phyloP scores from a whole-genome alignment of 2,113 vertebrate species.

The Pogona vitticeps region DNA sequence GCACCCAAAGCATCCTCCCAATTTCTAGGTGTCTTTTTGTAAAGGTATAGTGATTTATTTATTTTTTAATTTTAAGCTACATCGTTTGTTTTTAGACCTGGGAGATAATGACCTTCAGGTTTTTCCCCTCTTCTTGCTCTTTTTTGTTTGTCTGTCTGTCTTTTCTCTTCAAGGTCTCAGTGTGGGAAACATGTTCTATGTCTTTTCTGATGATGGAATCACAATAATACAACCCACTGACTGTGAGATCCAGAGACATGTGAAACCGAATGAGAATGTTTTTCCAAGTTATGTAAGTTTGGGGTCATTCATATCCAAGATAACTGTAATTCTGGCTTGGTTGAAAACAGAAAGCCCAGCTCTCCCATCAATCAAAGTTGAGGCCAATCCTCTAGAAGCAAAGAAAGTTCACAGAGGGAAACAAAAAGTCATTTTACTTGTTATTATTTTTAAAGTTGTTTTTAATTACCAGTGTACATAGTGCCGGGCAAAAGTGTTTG shows the following conservation, averaged over 20 bases:
- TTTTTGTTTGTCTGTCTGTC: constrained; percentile 45
- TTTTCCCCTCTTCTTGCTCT: constrained; percentile 11
- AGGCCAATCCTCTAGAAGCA: too few relatives aligned
- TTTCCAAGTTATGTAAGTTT: constrained; percentile 88
- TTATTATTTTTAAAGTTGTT: too few relatives aligned
- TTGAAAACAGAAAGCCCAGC: not conserved
- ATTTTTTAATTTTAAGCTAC: not conserved
- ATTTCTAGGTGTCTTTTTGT: constrained; percentile 11
- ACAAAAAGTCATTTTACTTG: too few relatives aligned
- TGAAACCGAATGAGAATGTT: constrained; percentile 87
- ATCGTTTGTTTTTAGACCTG: not conserved
- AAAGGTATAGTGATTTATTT: constrained; percentile 16
- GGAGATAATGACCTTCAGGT: not conserved
- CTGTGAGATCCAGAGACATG: constrained; percentile 91
- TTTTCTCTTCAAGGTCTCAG: constrained; percentile 83
- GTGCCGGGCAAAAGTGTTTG: too few relatives aligned
- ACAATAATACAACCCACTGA: constrained; percentile 86
- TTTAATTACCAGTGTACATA: too few relatives aligned
- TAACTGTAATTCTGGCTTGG: not conserved
- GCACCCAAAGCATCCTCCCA: constrained; percentile 42
- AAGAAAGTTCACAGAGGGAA: too few relatives aligned
- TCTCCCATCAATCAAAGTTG: too few relatives aligned
- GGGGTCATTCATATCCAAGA: not conserved
- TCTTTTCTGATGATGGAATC: constrained; percentile 92
- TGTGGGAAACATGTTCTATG: constrained; percentile 96